These are phyloP conservation scores for Trematomus loennbergii DNA, from an alignment of 2,113 vertebrate species.

Conservation along the genomic window DNA sequence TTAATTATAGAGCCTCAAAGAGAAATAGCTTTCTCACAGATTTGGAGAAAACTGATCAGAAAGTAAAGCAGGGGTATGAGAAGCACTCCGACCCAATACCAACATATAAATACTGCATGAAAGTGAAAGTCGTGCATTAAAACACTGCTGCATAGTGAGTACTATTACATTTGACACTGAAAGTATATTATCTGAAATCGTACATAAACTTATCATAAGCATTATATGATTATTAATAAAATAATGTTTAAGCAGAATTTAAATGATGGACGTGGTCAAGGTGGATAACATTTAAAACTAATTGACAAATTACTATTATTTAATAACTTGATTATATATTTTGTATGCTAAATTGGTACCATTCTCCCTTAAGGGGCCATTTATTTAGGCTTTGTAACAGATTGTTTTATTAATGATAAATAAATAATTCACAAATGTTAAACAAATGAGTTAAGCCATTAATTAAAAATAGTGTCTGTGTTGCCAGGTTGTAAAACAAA, in stretches of 20 bases:
- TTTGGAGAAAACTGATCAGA: neutral
- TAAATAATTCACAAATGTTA: neutral
- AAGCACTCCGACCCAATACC: neutral
- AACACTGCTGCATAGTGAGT: neutral
- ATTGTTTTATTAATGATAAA: constrained; percentile 9
- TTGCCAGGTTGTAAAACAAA: neutral
- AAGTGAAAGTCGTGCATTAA: neutral
- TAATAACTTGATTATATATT: neutral
- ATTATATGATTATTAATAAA: neutral
- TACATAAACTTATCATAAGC: neutral
- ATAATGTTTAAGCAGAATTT: neutral
- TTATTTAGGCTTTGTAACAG: neutral
- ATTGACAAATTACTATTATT: neutral
- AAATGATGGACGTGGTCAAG: neutral
- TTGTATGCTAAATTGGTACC: neutral
- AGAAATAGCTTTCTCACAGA: constrained; percentile 16
- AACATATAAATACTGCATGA: neutral
- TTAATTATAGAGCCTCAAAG: constrained; percentile 21
- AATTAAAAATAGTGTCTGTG: neutral
- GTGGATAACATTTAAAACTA: neutral
- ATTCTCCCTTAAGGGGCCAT: neutral
- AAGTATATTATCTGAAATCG: too few relatives aligned
- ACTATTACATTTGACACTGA: too few relatives aligned
- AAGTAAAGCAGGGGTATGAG: neutral
- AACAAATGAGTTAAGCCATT: neutral